A percentile compares a stretch with the other conserved stretches of the same genome.
Evolutionary conservation across 1,140 invertebrate species (phyloP).

Genomic region (Heterodera carotae): DNA sequence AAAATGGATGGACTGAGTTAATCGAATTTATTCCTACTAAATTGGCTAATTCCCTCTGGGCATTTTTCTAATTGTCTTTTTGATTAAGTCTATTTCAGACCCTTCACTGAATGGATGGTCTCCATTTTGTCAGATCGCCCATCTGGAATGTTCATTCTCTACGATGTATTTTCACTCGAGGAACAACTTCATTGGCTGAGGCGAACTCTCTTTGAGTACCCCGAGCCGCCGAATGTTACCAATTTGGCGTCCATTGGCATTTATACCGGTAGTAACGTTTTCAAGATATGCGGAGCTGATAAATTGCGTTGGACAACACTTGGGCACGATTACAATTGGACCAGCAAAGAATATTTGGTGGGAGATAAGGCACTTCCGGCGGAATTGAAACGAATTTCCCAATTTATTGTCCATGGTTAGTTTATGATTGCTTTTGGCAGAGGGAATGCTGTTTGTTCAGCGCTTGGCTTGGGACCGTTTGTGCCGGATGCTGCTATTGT

Average conservation of each 20-base stretch:
- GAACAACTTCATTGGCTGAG: constrained; percentile 52
- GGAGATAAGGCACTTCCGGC: constrained; percentile 40
- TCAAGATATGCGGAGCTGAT: constrained; percentile 23
- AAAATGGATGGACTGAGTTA: background rate
- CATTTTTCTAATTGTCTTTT: constrained; percentile 25
- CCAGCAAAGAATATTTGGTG: constrained; percentile 66
- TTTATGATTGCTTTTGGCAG: background rate
- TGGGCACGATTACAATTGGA: constrained; percentile 69
- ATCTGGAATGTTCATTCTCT: constrained; percentile 46
- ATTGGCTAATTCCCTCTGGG: constrained; percentile 3
- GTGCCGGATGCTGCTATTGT: constrained; percentile 58
- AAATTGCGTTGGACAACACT: constrained; percentile 51
- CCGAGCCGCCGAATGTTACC: constrained; percentile 60
- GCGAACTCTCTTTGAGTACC: constrained; percentile 46
- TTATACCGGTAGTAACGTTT: constrained; percentile 41
- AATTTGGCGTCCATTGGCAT: constrained; percentile 47
- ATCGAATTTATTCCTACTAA: background rate
- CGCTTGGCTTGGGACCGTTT: constrained; percentile 47
- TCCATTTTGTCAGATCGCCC: constrained; percentile 39
- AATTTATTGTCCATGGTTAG: constrained; percentile 32
- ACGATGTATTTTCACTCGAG: constrained; percentile 31
- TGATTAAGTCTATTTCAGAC: constrained; percentile 37
- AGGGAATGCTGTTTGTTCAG: constrained; percentile 3
- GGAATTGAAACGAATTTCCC: constrained; percentile 50
- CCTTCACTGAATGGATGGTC: constrained; percentile 44